Percentiles rank a stretch among this genome's conserved stretches.
These are phyloP conservation scores for Zosterops pallidus DNA, from an alignment of 2,113 vertebrate species.

Conservation along the genomic window DNA sequence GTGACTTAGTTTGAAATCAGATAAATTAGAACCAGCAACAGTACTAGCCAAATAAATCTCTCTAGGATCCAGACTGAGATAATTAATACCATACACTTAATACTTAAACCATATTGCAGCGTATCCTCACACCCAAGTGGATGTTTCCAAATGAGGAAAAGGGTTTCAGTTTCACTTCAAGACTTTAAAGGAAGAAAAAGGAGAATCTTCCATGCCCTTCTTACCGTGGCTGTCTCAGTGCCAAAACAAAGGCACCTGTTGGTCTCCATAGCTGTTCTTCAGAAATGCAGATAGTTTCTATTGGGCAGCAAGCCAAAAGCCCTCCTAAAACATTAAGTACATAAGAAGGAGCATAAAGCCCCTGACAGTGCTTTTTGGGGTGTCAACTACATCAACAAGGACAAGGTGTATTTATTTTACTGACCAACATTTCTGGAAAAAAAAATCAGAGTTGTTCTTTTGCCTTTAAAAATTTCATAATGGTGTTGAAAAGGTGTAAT, in stretches of 20 bases:
- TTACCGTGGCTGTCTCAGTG: not conserved
- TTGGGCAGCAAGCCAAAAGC: no score
- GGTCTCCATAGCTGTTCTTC: not conserved
- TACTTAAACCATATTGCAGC: not conserved
- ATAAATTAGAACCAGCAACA: not conserved
- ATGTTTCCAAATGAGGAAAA: not conserved
- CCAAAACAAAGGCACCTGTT: not conserved
- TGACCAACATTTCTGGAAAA: no score
- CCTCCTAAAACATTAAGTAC: no score
- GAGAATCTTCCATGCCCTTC: not conserved
- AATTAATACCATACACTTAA: not conserved
- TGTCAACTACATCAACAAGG: no score
- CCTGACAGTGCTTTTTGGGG: no score
- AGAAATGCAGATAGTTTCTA: not conserved
- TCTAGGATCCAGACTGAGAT: not conserved
- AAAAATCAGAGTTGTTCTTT: no score
- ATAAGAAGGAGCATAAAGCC: no score
- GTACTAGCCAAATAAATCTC: not conserved
- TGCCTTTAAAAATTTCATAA: no score
- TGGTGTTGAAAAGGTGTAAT: no score
- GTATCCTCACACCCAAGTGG: not conserved
- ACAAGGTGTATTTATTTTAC: no score
- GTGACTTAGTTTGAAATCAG: not conserved
- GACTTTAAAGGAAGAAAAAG: not conserved
- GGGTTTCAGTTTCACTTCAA: not conserved